A percentile compares a stretch with the other conserved stretches of the same genome.
phyloP scores from a whole-genome alignment of 23 tunicate species.

The Diplosoma virens region DNA sequence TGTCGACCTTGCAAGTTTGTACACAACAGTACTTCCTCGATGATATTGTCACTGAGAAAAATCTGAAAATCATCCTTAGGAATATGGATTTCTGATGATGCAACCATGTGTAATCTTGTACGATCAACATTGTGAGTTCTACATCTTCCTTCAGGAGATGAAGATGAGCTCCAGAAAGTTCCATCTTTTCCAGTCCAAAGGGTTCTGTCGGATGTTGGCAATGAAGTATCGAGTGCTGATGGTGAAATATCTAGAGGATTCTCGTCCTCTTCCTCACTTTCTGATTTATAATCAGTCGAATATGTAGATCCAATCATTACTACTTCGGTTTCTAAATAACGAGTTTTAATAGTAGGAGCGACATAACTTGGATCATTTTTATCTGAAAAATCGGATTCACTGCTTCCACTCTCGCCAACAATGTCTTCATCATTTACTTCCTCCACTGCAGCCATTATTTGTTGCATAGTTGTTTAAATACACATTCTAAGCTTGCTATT shows the following conservation, averaged over 20 bases:
- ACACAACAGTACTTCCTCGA: conserved; percentile 27
- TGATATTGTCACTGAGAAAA: conserved; percentile 21
- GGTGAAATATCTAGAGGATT: background rate
- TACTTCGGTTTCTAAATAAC: no score
- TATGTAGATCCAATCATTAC: no score
- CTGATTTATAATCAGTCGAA: conserved; percentile 11
- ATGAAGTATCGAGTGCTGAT: background rate
- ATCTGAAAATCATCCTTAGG: conserved; percentile 32
- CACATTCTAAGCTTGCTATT: no score
- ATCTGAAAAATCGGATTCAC: no score
- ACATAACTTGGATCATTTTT: no score
- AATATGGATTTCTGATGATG: conserved; percentile 17
- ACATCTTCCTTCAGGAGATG: conserved; percentile 13
- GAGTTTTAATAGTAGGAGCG: no score
- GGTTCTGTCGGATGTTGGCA: background rate
- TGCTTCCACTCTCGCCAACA: no score
- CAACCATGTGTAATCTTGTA: conserved; percentile 2
- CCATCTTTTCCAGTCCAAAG: conserved; percentile 15
- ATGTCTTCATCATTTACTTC: no score
- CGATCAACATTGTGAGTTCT: conserved; percentile 10
- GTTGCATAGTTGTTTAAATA: no score
- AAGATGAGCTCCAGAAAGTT: conserved; percentile 30
- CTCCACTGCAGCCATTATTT: no score
- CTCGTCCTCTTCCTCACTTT: conserved; percentile 18
- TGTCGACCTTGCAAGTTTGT: conserved; percentile 39